phyloP scores from a whole-genome alignment of 2,113 vertebrate genomes.

The Pluvianellus socialis region DNA sequence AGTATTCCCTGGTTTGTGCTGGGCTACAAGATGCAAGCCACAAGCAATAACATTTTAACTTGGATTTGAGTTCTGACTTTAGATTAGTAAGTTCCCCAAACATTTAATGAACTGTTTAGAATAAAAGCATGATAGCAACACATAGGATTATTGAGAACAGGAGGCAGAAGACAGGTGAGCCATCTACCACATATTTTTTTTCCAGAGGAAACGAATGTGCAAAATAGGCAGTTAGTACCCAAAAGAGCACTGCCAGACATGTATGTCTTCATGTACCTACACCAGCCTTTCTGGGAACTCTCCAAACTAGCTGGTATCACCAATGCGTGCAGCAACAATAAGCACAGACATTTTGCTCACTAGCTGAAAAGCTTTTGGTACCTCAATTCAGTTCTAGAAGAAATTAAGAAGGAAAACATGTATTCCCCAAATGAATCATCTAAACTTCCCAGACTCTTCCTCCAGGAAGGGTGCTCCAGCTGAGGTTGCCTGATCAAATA shows the following conservation, averaged over 20 bases:
- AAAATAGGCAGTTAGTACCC: neutral
- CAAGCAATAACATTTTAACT: neutral
- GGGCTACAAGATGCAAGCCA: neutral
- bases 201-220: neutral
- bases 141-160: neutral
- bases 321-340: neutral
- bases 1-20: fast-evolving
- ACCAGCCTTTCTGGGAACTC: neutral
- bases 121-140: neutral
- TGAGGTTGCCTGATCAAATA: too few species aligned
- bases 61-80: neutral
- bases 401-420: neutral
- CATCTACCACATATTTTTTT: neutral
- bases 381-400: neutral
- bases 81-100: neutral
- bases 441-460: neutral
- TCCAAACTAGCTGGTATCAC: neutral
- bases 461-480: neutral
- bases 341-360: fast-evolving
- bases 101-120: neutral
- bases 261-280: fast-evolving
- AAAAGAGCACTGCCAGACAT: neutral
- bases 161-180: neutral
- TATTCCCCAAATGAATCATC: neutral
- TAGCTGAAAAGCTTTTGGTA: neutral